Percentiles rank a stretch among this genome's conserved stretches.
These are phyloP conservation scores for Holothuria glaberrima DNA, from an alignment of 35 echinoderm and acorn worm genomes.

Conservation along the genomic window DNA sequence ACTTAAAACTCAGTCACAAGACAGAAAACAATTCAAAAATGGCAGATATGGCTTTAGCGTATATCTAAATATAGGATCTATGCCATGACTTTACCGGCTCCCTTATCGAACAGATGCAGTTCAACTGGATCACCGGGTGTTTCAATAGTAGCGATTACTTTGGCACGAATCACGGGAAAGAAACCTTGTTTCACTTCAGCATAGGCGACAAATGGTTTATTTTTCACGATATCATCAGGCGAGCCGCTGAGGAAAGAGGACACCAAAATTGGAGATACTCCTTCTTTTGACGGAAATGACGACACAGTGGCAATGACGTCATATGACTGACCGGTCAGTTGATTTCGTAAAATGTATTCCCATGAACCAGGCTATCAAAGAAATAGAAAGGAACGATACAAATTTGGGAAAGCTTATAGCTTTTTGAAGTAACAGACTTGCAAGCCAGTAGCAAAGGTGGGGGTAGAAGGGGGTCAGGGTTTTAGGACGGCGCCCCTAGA, in stretches of 20 bases:
- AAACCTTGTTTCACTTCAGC: slow-evolving; percentile 18
- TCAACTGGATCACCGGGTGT: neutral
- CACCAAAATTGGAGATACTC: neutral
- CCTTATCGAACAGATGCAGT: neutral
- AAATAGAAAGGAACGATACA: neutral
- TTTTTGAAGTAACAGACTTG: no score
- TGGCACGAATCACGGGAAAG: neutral
- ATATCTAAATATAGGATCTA: no score
- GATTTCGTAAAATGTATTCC: neutral
- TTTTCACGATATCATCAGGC: neutral
- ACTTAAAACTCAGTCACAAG: no score
- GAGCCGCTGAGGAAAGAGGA: neutral
- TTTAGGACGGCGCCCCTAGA: no score
- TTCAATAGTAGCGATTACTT: slow-evolving; percentile 34
- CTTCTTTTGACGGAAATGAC: neutral
- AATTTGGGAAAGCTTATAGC: neutral
- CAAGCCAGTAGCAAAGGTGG: no score
- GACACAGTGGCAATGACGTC: slow-evolving; percentile 9
- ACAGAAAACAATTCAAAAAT: no score
- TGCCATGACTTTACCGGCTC: slow-evolving; percentile 12
- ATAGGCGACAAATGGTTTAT: neutral
- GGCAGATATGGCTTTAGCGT: no score
- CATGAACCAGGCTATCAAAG: neutral
- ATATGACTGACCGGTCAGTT: neutral
- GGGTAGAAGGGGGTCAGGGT: no score